Evolutionary conservation across 2,888 invertebrate species (phyloP).

Genomic region (Oxyscelio sp.): DNA sequence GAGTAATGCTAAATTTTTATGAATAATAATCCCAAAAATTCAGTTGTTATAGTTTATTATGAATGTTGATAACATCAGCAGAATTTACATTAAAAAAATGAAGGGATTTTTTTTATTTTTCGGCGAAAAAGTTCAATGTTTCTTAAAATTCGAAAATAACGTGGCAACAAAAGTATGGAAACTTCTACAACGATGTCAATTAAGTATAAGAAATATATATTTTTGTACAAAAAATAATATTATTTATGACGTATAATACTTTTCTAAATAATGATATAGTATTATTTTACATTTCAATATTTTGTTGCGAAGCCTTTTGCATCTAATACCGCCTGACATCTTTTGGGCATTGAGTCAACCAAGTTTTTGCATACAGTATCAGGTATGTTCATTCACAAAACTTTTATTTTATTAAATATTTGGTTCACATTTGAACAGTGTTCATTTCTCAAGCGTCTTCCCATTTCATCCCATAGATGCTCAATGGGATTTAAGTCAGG

Average conservation of each 20-base stretch:
- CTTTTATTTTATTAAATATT: conserved; percentile 21
- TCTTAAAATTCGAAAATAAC: background rate
- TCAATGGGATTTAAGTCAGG: conserved; percentile 20
- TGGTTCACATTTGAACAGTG: conserved; percentile 17
- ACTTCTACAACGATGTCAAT: background rate
- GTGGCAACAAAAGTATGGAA: background rate
- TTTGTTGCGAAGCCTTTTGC: conserved; percentile 28
- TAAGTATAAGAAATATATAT: background rate
- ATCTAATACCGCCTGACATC: conserved; percentile 28
- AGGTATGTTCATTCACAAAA: conserved; percentile 19
- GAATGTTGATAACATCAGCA: background rate
- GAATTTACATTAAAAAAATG: background rate
- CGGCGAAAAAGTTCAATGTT: background rate
- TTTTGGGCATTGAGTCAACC: conserved; percentile 14
- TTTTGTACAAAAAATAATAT: background rate
- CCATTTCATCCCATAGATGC: conserved; percentile 24
- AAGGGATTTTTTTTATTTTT: background rate
- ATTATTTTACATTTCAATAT: conserved; percentile 6
- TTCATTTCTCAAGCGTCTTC: conserved; percentile 19
- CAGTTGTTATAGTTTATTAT: background rate
- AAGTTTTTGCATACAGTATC: conserved; percentile 24
- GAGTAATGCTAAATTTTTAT: background rate
- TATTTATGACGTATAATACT: background rate
- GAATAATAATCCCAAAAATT: background rate
- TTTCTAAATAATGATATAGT: background rate